phyloP scores from a whole-genome alignment of 2,797 vertebrate species.

The Anolis apletophallus region DNA sequence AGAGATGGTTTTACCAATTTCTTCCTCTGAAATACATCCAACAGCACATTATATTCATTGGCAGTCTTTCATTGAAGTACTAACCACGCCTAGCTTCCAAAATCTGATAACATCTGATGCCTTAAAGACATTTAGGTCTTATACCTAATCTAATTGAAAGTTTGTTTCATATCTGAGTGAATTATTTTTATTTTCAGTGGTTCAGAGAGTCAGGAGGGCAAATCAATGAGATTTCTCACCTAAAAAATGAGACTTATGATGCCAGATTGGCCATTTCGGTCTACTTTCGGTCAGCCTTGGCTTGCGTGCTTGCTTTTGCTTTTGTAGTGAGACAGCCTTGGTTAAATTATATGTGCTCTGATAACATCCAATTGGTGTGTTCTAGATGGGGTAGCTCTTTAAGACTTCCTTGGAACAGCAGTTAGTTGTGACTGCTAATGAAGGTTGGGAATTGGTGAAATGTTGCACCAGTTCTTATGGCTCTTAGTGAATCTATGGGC shows the following conservation, averaged over 20 bases:
- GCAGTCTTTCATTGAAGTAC: no score
- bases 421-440: background rate
- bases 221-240: background rate
- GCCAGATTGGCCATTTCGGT: background rate
- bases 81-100: no score
- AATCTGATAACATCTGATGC: no score
- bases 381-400: background rate
- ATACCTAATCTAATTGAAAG: background rate
- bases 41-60: no score
- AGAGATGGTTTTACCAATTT: no score
- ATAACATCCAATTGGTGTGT: background rate
- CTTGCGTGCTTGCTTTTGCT: background rate
- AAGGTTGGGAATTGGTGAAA: background rate
- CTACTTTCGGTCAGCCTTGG: background rate
- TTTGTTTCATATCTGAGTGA: background rate
- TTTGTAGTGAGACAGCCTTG: background rate
- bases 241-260: background rate
- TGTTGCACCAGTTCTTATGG: background rate
- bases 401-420: background rate
- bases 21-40: no score
- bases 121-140: no score
- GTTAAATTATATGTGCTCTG: background rate
- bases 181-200: background rate
- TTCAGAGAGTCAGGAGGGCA: background rate
- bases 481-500: background rate